Evolutionary conservation across 2,113 vertebrate species (phyloP).

Genomic region (Muscicapa adusta): DNA sequence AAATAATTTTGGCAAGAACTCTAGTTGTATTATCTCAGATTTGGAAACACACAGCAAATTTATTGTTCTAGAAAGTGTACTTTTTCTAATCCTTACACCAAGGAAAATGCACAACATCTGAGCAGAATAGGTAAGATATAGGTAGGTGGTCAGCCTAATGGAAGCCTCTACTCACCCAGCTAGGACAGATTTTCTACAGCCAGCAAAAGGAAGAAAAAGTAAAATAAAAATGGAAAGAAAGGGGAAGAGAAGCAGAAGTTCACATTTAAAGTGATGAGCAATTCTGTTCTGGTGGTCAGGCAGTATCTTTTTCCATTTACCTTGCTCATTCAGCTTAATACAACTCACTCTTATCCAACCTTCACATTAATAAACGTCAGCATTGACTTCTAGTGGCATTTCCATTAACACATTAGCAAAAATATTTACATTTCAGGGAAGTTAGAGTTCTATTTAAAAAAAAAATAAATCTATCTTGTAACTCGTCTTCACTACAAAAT

Average conservation of each 20-base stretch:
- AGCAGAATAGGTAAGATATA: slow-evolving; percentile 54
- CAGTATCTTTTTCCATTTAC: neutral
- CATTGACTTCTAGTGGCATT: neutral
- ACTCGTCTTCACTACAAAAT: neutral
- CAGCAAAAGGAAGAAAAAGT: slow-evolving; percentile 76
- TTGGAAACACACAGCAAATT: neutral
- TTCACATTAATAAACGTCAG: neutral
- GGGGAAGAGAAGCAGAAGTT: slow-evolving; percentile 69
- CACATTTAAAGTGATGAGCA: slow-evolving; percentile 61
- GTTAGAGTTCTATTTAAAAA: neutral
- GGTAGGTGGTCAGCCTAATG: slow-evolving; percentile 57
- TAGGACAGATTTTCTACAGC: slow-evolving; percentile 94
- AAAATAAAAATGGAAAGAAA: slow-evolving; percentile 68
- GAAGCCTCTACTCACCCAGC: slow-evolving; percentile 85
- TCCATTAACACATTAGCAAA: neutral
- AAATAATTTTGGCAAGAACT: neutral
- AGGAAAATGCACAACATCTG: slow-evolving; percentile 80
- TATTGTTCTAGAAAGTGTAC: neutral
- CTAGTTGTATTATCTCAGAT: neutral
- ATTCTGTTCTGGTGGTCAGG: slow-evolving; percentile 30
- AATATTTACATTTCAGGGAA: neutral
- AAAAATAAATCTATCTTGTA: neutral
- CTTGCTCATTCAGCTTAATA: neutral
- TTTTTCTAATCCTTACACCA: neutral
- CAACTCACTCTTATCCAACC: neutral